Conservation (phyloP, 2,888 invertebrate species). For the Electrophaes corylata region DNA sequence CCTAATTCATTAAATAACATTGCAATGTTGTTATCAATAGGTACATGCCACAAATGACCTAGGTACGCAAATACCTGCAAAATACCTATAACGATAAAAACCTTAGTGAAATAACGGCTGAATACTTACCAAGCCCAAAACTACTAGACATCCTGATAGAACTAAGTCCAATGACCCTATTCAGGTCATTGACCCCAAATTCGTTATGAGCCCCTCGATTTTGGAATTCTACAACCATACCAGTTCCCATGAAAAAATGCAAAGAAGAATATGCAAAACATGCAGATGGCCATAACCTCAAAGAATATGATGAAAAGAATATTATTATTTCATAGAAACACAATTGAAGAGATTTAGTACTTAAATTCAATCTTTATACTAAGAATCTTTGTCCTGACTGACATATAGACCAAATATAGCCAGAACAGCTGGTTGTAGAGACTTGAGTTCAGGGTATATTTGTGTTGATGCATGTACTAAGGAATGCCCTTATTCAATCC, state of each 20-base stretch:
- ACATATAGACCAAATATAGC: too few species aligned
- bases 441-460: too few species aligned
- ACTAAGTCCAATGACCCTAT: constrained; percentile 50
- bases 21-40: too few species aligned
- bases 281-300: constrained; percentile 32
- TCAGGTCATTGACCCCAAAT: constrained; percentile 52
- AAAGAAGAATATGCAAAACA: constrained; percentile 27
- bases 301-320: constrained; percentile 5
- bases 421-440: too few species aligned
- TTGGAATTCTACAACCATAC: constrained; percentile 26
- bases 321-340: background rate
- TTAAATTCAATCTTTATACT: too few species aligned
- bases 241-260: constrained; percentile 13
- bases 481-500: too few species aligned
- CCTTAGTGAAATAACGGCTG: constrained; percentile 1
- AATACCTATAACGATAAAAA: background rate
- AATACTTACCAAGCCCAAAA: constrained; percentile 21
- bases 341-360: background rate
- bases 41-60: too few species aligned
- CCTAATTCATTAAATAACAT: too few species aligned
- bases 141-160: constrained; percentile 33
- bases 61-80: background rate
- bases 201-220: constrained; percentile 40
- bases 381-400: too few species aligned
- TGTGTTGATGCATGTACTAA: too few species aligned